Evolutionary conservation across 2,113 vertebrate genomes (phyloP), one percentile per base, ranked within the genome.

Genomic region (Salvelinus namaycush): DNA sequence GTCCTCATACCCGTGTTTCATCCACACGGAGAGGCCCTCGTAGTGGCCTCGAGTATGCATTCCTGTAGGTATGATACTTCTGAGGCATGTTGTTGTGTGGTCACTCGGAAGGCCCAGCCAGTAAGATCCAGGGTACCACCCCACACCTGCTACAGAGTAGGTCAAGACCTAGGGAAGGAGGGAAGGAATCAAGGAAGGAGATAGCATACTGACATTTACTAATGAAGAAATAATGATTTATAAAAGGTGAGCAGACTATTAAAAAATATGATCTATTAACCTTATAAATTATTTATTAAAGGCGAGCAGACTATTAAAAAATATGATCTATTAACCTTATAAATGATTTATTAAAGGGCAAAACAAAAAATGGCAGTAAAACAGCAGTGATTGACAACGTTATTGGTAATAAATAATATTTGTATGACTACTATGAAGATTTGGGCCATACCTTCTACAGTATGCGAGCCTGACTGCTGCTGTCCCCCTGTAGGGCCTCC

Each of bases 1-100:
- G 83, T 99, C 96, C 51, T 96, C 96, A 0, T 95, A 88, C 8
- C 98, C 89, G 0, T 98, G 93, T 79, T 96, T 97, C 95, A 98
- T 95, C 98, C 98, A 99, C 9, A 84, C 49, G 16, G 94, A 86
- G 14, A 95, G 67, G 4, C 89, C 95, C 1, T 76, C 81, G 13
- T 95, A 94, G 76, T 94, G 92, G 65, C 92, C 92, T 77, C 93
- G 92, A 0, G 92, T 95, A 81, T 87, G 92, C 5, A 79, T 13
- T 39, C 9, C 34, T 9, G 34, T 39, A 39, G 8, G 34, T 39
- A 39, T 39, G 7, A 39, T 39, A 39, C 6, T 39, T 39, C 34
- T 8, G 34, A 9, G 34, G 34, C 8, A 39, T 39, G 34, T 9
- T 39, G 34, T 39, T 68, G 60, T 31, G 13, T 9, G 3, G 24